These are phyloP conservation scores for Mythimna vitellina DNA, from an alignment of 2,888 invertebrate species.

Conservation along the genomic window DNA sequence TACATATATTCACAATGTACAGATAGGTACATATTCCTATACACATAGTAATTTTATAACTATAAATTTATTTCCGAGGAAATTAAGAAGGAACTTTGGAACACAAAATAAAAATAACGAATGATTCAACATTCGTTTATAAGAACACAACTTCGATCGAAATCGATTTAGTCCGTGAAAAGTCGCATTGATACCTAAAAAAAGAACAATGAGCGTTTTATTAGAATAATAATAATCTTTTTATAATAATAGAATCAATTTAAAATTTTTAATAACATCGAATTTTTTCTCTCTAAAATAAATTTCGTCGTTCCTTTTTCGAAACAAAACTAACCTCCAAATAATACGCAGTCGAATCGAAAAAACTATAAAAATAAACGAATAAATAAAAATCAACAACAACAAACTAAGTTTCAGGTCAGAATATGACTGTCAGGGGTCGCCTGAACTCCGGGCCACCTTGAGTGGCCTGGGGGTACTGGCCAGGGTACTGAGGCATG, in stretches of 20 bases:
- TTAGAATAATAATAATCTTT: constrained; percentile 44
- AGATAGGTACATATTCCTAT: constrained; percentile 53
- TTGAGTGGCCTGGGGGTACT: constrained; percentile 90
- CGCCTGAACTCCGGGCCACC: constrained; percentile 93
- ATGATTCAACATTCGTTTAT: constrained; percentile 52
- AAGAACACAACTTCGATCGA: constrained; percentile 42
- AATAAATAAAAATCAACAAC: constrained; percentile 67
- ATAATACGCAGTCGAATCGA: constrained; percentile 59
- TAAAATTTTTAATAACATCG: constrained; percentile 38
- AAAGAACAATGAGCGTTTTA: constrained; percentile 16
- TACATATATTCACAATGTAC: constrained; percentile 60
- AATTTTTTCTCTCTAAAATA: constrained; percentile 23
- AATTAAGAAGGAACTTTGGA: constrained; percentile 84
- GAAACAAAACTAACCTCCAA: constrained; percentile 37
- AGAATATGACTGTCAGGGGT: constrained; percentile 95
- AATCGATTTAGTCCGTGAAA: constrained; percentile 34
- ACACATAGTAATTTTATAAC: constrained; percentile 56
- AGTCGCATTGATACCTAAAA: constrained; percentile 14
- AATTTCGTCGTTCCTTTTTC: constrained; percentile 19
- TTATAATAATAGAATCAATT: constrained; percentile 50
- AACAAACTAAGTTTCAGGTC: constrained; percentile 91
- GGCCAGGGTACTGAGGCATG: constrained; percentile 93
- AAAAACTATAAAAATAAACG: constrained; percentile 66
- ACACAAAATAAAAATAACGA: constrained; percentile 69
- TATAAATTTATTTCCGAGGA: constrained; percentile 67